phyloP scores from a whole-genome alignment of 2,888 invertebrate species.

The Athripsodes cinereus region DNA sequence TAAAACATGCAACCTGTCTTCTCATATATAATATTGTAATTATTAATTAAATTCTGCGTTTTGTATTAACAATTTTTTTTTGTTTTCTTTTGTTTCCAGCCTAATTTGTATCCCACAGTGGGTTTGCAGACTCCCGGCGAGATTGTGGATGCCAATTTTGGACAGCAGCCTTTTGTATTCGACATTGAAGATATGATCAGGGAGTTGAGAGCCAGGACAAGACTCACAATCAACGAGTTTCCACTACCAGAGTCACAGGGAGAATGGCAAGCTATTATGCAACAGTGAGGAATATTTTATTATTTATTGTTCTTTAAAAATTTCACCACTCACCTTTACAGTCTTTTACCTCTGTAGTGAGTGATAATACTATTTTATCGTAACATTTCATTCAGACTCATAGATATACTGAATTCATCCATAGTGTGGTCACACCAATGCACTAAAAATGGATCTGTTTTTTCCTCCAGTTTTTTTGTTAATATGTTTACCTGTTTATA shows the following conservation, averaged over 20 bases:
- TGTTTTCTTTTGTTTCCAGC: conserved; percentile 49
- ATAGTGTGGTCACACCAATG: too few species aligned
- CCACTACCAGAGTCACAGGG: conserved; percentile 81
- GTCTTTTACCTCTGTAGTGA: background rate
- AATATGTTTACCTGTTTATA: too few species aligned
- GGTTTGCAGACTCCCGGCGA: conserved; percentile 98
- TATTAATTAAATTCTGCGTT: too few species aligned
- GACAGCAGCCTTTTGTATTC: conserved; percentile 94
- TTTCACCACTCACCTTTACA: too few species aligned
- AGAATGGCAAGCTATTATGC: conserved; percentile 88
- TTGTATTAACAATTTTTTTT: too few species aligned
- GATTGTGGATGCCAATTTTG: conserved; percentile 98
- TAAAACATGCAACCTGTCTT: too few species aligned
- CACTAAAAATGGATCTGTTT: too few species aligned
- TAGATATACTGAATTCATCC: too few species aligned
- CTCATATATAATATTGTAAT: too few species aligned
- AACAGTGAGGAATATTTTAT: conserved; percentile 60
- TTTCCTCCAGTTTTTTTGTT: too few species aligned
- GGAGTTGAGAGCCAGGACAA: conserved; percentile 79
- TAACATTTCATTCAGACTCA: too few species aligned
- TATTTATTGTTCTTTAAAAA: background rate
- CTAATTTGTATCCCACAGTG: conserved; percentile 95
- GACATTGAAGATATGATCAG: conserved; percentile 97
- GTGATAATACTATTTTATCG: background rate
- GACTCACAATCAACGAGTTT: conserved; percentile 79